These are phyloP conservation scores for Diplodus puntazzo DNA, from an alignment of 2,797 vertebrate species.

Conservation along the genomic window DNA sequence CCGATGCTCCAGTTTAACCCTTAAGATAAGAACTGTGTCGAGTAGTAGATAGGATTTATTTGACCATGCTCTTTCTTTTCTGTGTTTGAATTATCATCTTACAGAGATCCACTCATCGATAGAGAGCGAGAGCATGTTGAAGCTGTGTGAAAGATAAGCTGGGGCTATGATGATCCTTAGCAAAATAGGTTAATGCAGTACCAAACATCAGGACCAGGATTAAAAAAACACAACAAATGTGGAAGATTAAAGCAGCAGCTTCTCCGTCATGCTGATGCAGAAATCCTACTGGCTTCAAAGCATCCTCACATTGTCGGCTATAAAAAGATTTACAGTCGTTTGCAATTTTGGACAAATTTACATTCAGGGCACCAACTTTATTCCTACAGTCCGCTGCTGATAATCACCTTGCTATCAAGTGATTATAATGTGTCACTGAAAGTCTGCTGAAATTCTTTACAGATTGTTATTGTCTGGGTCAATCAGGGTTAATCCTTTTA, in stretches of 20 bases:
- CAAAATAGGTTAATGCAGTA: conserved; percentile 72
- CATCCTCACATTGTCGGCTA: conserved; percentile 49
- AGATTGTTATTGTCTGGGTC: conserved; percentile 34
- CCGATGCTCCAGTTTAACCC: conserved; percentile 52
- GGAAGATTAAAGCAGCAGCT: conserved; percentile 68
- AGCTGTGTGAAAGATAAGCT: conserved; percentile 49
- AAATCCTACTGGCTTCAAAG: conserved; percentile 63
- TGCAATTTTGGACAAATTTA: conserved; percentile 63
- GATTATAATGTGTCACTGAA: conserved; percentile 20
- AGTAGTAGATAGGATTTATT: conserved; percentile 44
- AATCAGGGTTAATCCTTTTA: conserved; percentile 24
- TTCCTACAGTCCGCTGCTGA: conserved; percentile 20
- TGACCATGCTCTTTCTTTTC: conserved; percentile 15
- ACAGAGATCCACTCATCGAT: conserved; percentile 43
- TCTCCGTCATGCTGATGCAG: conserved; percentile 64
- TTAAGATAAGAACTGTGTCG: conserved; percentile 39
- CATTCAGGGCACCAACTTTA: conserved; percentile 61
- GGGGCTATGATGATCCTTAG: conserved; percentile 49
- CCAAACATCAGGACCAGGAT: conserved; percentile 59
- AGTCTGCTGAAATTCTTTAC: conserved; percentile 13
- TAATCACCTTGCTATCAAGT: conserved; percentile 40
- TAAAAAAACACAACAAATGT: conserved; percentile 57
- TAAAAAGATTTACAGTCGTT: conserved; percentile 66
- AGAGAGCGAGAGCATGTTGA: background rate
- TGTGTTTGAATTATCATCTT: conserved; percentile 38